Conservation (phyloP, 1,140 invertebrate genomes). For the Proales similis region DNA sequence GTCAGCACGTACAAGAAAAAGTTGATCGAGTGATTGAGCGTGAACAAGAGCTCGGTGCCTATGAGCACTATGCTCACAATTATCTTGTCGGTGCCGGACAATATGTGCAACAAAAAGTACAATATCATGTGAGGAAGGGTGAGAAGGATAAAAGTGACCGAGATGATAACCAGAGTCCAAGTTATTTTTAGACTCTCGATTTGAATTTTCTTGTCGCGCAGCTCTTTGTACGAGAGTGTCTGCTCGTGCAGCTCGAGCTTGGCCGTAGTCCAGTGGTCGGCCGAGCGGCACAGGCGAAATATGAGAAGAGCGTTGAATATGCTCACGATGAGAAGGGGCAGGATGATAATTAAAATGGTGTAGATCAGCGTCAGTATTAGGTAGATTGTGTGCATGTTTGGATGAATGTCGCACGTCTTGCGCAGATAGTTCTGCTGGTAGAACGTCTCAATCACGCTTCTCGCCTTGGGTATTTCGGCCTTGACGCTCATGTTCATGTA, state of each 20-base stretch:
- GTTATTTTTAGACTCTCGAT: constrained; percentile 37
- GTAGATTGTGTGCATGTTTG: constrained; percentile 7
- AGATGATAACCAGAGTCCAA: constrained; percentile 26
- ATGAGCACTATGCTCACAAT: background rate
- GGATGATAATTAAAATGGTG: constrained; percentile 13
- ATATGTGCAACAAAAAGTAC: constrained; percentile 16
- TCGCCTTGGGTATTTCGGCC: too few species aligned
- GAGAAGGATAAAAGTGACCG: constrained; percentile 13
- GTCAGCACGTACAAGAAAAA: constrained; percentile 33
- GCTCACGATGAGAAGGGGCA: constrained; percentile 28
- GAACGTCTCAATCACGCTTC: background rate
- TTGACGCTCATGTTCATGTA: too few species aligned
- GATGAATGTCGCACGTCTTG: constrained; percentile 14
- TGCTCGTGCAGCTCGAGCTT: constrained; percentile 34
- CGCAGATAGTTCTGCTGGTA: constrained; percentile 6
- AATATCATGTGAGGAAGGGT: constrained; percentile 27
- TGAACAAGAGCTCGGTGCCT: constrained; percentile 27
- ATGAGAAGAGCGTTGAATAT: constrained; percentile 27
- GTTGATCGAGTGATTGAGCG: constrained; percentile 32
- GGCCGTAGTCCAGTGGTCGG: constrained; percentile 21
- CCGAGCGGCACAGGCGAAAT: constrained; percentile 18
- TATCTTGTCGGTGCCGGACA: background rate
- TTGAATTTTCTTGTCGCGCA: constrained; percentile 31
- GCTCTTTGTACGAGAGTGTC: constrained; percentile 18
- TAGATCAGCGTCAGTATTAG: constrained; percentile 25